Evolutionary conservation across 2,113 vertebrate genomes (phyloP).

Genomic region (Oophaga pumilio): DNA sequence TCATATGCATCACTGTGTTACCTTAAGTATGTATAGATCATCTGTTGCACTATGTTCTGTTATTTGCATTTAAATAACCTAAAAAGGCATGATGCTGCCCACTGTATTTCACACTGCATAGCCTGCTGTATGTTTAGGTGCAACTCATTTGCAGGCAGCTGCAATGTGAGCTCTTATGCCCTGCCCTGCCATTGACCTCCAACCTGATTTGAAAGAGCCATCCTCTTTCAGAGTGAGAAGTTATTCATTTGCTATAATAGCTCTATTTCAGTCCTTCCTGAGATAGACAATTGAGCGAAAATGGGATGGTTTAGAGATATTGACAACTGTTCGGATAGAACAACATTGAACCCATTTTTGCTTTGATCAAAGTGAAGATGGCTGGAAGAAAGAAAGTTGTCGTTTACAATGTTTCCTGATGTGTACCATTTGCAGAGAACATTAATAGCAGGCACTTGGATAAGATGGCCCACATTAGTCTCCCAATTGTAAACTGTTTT

Average conservation of each 20-base stretch:
- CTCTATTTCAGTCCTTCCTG: slow-evolving; percentile 65
- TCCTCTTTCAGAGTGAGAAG: slow-evolving; percentile 69
- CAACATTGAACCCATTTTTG: slow-evolving; percentile 59
- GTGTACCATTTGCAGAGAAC: slow-evolving; percentile 43
- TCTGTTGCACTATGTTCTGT: not conserved
- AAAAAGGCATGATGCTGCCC: not conserved
- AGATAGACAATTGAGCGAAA: slow-evolving; percentile 65
- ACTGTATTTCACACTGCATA: not conserved
- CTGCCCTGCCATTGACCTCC: slow-evolving; percentile 70
- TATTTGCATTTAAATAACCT: not conserved
- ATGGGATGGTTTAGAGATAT: slow-evolving; percentile 61
- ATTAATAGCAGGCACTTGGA: slow-evolving; percentile 45
- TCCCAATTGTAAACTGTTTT: slow-evolving; percentile 59
- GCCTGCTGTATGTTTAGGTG: slow-evolving; percentile 52
- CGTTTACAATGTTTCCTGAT: slow-evolving; percentile 56
- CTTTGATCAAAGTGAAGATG: slow-evolving; percentile 53
- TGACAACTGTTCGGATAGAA: slow-evolving; percentile 54
- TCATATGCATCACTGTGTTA: not conserved
- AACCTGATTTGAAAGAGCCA: slow-evolving; percentile 70
- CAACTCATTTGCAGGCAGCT: slow-evolving; percentile 70
- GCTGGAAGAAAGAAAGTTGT: slow-evolving; percentile 50
- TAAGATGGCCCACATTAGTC: slow-evolving; percentile 41
- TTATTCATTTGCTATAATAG: slow-evolving; percentile 70
- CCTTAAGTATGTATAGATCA: not conserved
- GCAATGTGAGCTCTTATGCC: slow-evolving; percentile 65